These are phyloP conservation scores for Falcunculus frontatus DNA, from an alignment of 2,113 vertebrate species.

Conservation along the genomic window DNA sequence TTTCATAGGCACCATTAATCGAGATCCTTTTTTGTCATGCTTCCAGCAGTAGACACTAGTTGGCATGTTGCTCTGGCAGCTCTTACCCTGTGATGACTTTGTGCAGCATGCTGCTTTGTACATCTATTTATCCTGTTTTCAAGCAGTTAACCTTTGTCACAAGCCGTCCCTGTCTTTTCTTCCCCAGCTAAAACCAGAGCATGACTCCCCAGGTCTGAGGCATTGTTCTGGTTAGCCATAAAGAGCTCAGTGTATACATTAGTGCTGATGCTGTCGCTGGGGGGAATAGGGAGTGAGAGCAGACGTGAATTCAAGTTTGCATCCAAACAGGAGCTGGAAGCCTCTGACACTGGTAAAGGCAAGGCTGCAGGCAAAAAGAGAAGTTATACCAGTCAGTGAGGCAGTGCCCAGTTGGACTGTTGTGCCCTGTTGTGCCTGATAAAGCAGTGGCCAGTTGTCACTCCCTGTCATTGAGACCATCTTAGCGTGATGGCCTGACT, in stretches of 20 bases:
- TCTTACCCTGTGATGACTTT: not conserved
- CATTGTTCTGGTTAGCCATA: not conserved
- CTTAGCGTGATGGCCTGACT: accelerated
- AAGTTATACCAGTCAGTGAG: not conserved
- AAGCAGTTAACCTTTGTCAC: not conserved
- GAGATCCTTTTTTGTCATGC: not conserved
- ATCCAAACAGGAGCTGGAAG: not conserved
- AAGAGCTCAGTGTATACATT: not conserved
- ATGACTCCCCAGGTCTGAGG: not conserved
- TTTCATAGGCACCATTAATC: not conserved
- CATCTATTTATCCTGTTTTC: not conserved
- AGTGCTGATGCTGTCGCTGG: not conserved
- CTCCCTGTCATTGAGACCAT: not conserved
- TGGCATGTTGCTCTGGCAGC: not conserved
- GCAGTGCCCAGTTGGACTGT: accelerated
- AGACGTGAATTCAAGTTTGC: not conserved
- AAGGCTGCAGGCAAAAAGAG: not conserved
- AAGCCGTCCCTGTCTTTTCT: not conserved
- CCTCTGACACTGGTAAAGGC: not conserved
- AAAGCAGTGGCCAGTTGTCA: not conserved
- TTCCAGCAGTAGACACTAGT: not conserved
- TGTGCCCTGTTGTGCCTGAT: not conserved
- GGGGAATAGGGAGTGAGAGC: not conserved
- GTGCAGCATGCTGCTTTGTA: not conserved
- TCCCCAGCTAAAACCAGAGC: not conserved